A percentile compares a stretch with the other conserved stretches of the same genome.
phyloP scores from a whole-genome alignment of 2,797 vertebrate species.

The Pangasius sanitwongsei region DNA sequence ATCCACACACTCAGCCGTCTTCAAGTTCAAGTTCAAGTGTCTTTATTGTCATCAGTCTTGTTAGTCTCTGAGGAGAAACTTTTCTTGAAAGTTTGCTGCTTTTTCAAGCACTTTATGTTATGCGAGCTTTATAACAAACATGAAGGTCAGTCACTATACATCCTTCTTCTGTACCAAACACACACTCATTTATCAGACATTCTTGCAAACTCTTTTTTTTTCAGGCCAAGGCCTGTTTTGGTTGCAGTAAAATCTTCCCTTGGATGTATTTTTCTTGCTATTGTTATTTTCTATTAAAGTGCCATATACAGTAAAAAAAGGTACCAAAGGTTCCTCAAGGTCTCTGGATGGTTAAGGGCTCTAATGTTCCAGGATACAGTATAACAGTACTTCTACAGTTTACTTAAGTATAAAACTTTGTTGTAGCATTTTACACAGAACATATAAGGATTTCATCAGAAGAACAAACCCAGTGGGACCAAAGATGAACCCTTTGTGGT shows the following conservation, averaged over 20 bases:
- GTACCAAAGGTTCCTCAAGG: not conserved
- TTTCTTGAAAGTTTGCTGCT: not conserved
- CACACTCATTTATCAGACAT: conserved; percentile 5
- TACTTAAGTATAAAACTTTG: not conserved
- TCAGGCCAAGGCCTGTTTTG: not conserved
- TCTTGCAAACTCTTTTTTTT: not conserved
- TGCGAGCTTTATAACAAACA: not conserved
- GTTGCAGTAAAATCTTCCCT: not conserved
- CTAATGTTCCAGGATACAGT: not conserved
- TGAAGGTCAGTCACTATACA: not conserved
- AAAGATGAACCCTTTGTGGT: not conserved
- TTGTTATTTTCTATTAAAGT: not conserved
- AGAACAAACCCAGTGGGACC: too few relatives aligned
- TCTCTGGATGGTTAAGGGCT: not conserved
- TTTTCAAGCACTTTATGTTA: not conserved
- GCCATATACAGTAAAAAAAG: not conserved
- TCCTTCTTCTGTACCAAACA: not conserved
- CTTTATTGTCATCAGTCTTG: too few relatives aligned
- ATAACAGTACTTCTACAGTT: not conserved
- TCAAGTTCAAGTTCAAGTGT: too few relatives aligned
- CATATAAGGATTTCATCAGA: not conserved
- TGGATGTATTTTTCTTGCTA: not conserved
- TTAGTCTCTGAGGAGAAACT: not conserved
- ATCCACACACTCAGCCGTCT: not conserved
- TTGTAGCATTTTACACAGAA: not conserved